Conservation (phyloP, 2,888 invertebrate genomes). For the Operophtera brumata region DNA sequence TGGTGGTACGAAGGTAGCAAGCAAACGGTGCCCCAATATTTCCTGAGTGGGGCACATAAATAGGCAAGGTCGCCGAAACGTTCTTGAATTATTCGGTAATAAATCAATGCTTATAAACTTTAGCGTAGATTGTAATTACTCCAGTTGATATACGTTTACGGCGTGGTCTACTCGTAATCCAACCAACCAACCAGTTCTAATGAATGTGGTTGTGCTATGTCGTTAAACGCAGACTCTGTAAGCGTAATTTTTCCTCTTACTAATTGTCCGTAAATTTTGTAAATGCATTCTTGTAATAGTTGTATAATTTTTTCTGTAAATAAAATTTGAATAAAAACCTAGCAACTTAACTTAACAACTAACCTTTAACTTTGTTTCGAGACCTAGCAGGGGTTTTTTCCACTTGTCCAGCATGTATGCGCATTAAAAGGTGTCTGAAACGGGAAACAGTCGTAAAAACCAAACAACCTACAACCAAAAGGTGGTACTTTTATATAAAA, state of each 20-base stretch:
- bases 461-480: too few relatives aligned
- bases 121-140: constrained; percentile 4
- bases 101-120: constrained; percentile 12
- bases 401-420: too few relatives aligned
- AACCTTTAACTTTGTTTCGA: too few relatives aligned
- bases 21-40: constrained; percentile 15
- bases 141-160: constrained; percentile 14
- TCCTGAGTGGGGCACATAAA: constrained; percentile 11
- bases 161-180: not conserved
- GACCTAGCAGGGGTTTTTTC: too few relatives aligned
- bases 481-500: too few relatives aligned
- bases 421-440: too few relatives aligned
- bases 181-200: too few relatives aligned
- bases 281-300: too few relatives aligned
- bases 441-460: too few relatives aligned
- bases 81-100: constrained; percentile 16
- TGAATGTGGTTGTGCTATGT: constrained; percentile 2
- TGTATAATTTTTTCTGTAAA: too few relatives aligned
- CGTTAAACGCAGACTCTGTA: not conserved
- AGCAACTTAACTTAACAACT: too few relatives aligned
- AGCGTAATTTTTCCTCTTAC: not conserved
- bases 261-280: not conserved
- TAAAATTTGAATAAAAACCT: too few relatives aligned
- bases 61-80: constrained; percentile 25
- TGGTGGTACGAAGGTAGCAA: constrained; percentile 19